Percentiles rank a stretch among this genome's conserved stretches.
Conservation (phyloP, 2,113 vertebrate genomes). For the Plecotus auritus region DNA sequence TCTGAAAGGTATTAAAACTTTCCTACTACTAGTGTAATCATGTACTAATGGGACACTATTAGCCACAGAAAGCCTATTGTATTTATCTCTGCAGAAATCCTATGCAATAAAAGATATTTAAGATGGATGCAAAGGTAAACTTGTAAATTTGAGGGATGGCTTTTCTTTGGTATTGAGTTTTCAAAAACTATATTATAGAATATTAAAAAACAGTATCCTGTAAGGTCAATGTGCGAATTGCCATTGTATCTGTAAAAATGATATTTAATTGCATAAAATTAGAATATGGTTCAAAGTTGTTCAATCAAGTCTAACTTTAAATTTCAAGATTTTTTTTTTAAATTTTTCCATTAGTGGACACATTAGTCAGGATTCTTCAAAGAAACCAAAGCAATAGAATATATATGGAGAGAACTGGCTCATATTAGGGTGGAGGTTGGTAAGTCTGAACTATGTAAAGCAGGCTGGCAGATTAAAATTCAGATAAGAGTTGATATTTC, state of each 20-base stretch:
- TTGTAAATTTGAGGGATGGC: background rate
- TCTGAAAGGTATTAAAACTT: background rate
- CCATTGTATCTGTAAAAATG: background rate
- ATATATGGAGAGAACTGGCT: background rate
- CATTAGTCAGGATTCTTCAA: background rate
- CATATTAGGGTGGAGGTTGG: background rate
- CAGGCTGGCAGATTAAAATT: background rate
- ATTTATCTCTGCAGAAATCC: slow-evolving; percentile 11
- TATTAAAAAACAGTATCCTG: background rate
- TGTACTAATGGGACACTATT: background rate
- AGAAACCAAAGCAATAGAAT: background rate
- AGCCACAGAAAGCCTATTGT: background rate
- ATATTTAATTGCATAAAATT: slow-evolving; percentile 19
- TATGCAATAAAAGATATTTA: background rate
- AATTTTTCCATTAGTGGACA: background rate
- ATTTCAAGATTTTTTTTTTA: background rate
- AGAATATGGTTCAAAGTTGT: background rate
- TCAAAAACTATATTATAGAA: background rate
- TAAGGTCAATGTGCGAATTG: background rate
- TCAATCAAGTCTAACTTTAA: slow-evolving; percentile 14
- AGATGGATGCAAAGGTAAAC: slow-evolving; percentile 20
- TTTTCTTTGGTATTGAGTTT: background rate
- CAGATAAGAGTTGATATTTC: background rate
- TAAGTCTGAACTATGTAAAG: background rate
- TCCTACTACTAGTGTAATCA: background rate